Percentiles rank a stretch among this genome's conserved stretches.
phyloP scores from a whole-genome alignment of 2,797 vertebrate genomes.

The Squalus acanthias region DNA sequence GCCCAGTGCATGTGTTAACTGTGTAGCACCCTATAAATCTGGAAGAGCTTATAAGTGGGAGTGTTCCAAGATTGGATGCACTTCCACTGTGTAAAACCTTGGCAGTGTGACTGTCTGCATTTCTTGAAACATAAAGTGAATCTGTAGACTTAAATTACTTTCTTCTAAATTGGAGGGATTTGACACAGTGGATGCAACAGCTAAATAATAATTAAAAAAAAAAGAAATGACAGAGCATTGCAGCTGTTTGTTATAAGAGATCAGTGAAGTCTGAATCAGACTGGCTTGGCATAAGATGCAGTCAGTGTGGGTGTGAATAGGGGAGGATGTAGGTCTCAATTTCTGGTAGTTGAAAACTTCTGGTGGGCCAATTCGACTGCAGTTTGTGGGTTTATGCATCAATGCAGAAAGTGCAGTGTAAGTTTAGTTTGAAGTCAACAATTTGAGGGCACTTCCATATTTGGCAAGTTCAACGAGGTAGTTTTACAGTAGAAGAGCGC shows the following conservation, averaged over 20 bases:
- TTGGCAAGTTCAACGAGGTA: not conserved
- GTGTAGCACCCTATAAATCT: constrained; percentile 23
- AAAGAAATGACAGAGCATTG: not conserved
- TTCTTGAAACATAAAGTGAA: not conserved
- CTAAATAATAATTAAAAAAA: not conserved
- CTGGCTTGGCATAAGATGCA: constrained; percentile 13
- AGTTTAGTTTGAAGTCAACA: not conserved
- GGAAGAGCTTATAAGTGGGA: not conserved
- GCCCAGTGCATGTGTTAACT: constrained; percentile 22
- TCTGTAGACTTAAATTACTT: not conserved
- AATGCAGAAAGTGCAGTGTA: not conserved
- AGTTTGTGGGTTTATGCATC: not conserved
- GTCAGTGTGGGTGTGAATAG: not conserved
- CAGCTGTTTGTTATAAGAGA: not conserved
- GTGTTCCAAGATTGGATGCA: constrained; percentile 1
- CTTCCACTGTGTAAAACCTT: constrained; percentile 13
- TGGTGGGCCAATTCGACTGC: not conserved
- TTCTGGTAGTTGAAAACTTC: not conserved
- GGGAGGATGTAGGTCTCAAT: not conserved
- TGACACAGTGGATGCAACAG: not conserved
- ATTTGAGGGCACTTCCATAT: not conserved
- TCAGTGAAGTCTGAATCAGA: not conserved
- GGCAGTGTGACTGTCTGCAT: not conserved
- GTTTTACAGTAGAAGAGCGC: not conserved
- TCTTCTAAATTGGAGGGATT: not conserved